phyloP scores from a whole-genome alignment of 2,888 invertebrate species.

The Acrobasis repandana region DNA sequence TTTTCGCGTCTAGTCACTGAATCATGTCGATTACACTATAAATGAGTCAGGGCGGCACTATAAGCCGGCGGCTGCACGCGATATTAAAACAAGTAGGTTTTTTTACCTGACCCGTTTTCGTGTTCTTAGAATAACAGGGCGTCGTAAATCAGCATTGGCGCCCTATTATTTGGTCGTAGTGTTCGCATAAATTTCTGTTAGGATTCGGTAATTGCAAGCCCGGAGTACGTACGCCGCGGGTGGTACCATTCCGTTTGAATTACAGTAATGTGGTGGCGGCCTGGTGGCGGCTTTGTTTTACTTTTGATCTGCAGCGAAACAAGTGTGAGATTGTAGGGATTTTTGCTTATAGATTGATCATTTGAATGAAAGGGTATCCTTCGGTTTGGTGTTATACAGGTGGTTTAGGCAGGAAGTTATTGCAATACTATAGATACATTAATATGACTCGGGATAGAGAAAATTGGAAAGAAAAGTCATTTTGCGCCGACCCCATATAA shows the following conservation, averaged over 20 bases:
- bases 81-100: conserved; percentile 61
- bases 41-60: conserved; percentile 59
- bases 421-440: too few species aligned
- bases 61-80: conserved; percentile 51
- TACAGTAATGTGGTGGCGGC: conserved; percentile 35
- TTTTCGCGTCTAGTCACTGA: conserved; percentile 78
- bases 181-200: conserved; percentile 65
- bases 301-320: not conserved
- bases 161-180: conserved; percentile 72
- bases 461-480: too few species aligned
- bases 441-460: too few species aligned
- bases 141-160: conserved; percentile 76
- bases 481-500: too few species aligned
- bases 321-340: not conserved
- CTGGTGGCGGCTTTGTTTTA: conserved; percentile 10
- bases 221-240: conserved; percentile 56
- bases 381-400: too few species aligned
- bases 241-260: conserved; percentile 42
- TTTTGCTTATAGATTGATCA: not conserved
- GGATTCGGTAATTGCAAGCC: conserved; percentile 51
- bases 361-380: not conserved
- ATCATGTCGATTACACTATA: conserved; percentile 67
- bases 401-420: too few species aligned
- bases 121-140: conserved; percentile 67
- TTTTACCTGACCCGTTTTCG: conserved; percentile 56